Base-by-base conservation (phyloP, 2,113 vertebrate species). In the Perca flavescens region DNA sequence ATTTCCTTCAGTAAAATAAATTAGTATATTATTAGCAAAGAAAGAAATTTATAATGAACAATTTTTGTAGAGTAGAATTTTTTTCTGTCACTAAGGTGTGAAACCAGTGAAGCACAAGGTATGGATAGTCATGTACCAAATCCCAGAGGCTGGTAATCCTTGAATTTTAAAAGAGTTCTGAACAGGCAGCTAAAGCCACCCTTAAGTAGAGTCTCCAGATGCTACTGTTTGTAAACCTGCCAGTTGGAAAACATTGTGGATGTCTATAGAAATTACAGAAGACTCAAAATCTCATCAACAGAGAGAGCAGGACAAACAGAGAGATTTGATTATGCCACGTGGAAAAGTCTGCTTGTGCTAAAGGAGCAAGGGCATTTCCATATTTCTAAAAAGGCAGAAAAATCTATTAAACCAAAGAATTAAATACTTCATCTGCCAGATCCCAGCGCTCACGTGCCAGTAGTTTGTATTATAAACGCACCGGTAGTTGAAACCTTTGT, bases 391-490 rank as follows among this genome's bases (percentile, higher is more conserved):
- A 92, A 74, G 34, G 56, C 9, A 5, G 52, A 82, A 89, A 90
- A 89, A 91, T 89, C 81, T 90, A 91, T 91, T 89, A 91, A 91
- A 89, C 56, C 68, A 49, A 74, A 86, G 75, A 90, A 91, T 91
- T 82, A 88, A 91, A 86, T 68, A 82, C 74, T 88, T 88, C 79
- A 80, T 87, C 77, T 88, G 87, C 64, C 95, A 95, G 95, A 96
- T 95, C 96, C 96, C 80, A 77, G 74, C 13, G 63, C 43, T 52
- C 82, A 88, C 86, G 77, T 72, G 80, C 78, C 89, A 89, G 77
- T 79, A 87, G 88, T 92, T 92, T 91, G 89, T 86, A 93, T 94
- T 92, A 92, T 91, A 88, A 88, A 93, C 69, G 91, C 87, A 84
- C 90, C 79, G 84, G 70, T 89, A 91, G 92, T 50, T 76, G 77